Percentiles rank a stretch among this genome's conserved stretches.
These are phyloP conservation scores for Leptoteleia sp. DNA, from an alignment of 1,140 invertebrate species.

Conservation along the genomic window DNA sequence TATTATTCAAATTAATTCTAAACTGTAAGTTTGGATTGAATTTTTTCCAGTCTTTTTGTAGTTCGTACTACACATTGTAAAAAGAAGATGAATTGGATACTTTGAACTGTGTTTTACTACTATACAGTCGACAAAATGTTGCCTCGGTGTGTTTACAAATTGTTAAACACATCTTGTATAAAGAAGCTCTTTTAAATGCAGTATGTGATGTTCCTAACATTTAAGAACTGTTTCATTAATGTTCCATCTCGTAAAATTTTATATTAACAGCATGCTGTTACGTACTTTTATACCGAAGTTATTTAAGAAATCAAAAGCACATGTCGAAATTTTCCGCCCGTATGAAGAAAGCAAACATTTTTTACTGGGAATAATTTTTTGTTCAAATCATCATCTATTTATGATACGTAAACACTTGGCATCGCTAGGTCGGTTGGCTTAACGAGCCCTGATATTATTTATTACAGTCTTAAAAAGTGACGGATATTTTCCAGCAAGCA, in stretches of 20 bases:
- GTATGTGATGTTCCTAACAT: background rate
- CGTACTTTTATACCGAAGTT: background rate
- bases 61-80: too few species aligned
- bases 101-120: too few species aligned
- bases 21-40: too few species aligned
- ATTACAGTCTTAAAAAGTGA: slow-evolving; percentile 13
- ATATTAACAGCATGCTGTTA: too few species aligned
- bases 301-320: too few species aligned
- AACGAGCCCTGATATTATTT: slow-evolving; percentile 26
- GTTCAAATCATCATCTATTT: slow-evolving; percentile 9
- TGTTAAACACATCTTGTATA: slow-evolving; percentile 10
- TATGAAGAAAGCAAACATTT: slow-evolving; percentile 1
- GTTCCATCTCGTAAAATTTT: background rate
- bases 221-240: background rate
- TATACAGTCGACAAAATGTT: too few species aligned
- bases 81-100: too few species aligned
- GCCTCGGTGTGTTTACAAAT: too few species aligned
- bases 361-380: slow-evolving; percentile 9
- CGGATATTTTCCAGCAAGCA: slow-evolving; percentile 18
- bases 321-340: background rate
- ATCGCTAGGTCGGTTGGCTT: background rate
- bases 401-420: slow-evolving; percentile 7
- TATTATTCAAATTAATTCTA: too few species aligned
- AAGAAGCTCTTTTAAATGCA: background rate
- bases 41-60: too few species aligned